These are phyloP conservation scores for Campaea margaritaria DNA, from an alignment of 2,888 invertebrate species.

Conservation along the genomic window DNA sequence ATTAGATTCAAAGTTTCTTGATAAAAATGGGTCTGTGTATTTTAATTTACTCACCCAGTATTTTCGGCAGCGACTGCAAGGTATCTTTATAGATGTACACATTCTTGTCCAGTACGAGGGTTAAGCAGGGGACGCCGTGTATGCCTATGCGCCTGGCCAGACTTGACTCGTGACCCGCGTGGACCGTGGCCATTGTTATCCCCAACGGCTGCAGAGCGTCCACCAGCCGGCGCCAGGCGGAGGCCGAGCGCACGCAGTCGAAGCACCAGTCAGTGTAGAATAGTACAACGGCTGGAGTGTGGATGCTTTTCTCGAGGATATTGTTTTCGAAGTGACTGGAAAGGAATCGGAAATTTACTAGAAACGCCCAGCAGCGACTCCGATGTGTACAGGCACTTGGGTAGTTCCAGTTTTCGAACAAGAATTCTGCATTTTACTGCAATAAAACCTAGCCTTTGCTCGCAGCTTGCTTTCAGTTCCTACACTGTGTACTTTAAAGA, in stretches of 20 bases:
- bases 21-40: no score
- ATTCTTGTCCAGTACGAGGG: slow-evolving; percentile 93
- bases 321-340: slow-evolving; percentile 94
- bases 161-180: slow-evolving; percentile 92
- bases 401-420: no score
- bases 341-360: background rate
- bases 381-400: no score
- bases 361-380: no score
- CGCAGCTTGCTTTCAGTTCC: no score
- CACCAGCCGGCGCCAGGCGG: slow-evolving; percentile 93
- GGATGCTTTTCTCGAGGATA: slow-evolving; percentile 92
- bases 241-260: slow-evolving; percentile 95
- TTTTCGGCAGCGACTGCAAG: slow-evolving; percentile 91
- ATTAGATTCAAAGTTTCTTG: no score
- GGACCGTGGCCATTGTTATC: slow-evolving; percentile 90
- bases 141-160: slow-evolving; percentile 92
- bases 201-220: slow-evolving; percentile 95
- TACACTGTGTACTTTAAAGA: background rate
- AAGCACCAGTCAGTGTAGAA: slow-evolving; percentile 98
- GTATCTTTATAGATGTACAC: slow-evolving; percentile 93
- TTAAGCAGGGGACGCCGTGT: slow-evolving; percentile 92
- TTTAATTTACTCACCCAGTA: slow-evolving; percentile 86
- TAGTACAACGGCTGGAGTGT: slow-evolving; percentile 93
- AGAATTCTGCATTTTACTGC: no score
- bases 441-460: no score